Conservation (phyloP, 2,797 vertebrate genomes). For the Characodon lateralis region DNA sequence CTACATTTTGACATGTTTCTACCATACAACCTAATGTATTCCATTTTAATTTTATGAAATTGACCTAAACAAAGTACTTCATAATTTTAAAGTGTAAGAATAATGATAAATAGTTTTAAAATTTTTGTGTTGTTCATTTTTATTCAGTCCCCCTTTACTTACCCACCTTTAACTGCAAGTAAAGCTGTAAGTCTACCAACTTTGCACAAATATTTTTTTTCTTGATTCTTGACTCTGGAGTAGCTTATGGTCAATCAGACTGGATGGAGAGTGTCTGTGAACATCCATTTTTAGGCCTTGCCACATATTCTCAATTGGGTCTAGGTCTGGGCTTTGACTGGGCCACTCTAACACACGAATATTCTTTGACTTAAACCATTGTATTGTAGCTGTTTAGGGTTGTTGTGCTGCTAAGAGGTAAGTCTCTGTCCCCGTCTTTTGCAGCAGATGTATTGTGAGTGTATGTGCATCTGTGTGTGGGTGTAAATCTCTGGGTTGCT, state of each 20-base stretch:
- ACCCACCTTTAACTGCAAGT: no score
- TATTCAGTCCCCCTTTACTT: no score
- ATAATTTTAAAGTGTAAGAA: no score
- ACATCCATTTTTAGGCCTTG: background rate
- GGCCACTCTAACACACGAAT: background rate
- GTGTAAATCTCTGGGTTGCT: background rate
- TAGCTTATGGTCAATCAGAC: background rate
- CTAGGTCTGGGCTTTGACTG: background rate
- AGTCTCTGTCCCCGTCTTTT: background rate
- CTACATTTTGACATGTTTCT: background rate
- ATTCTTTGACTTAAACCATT: background rate
- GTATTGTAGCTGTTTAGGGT: background rate
- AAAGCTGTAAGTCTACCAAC: background rate
- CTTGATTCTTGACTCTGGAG: background rate
- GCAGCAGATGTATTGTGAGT: background rate
- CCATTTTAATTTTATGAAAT: background rate
- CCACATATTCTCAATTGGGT: background rate
- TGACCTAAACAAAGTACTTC: background rate
- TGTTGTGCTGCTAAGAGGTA: background rate
- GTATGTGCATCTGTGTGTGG: background rate
- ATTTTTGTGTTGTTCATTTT: no score
- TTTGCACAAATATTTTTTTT: background rate
- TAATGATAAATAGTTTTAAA: no score
- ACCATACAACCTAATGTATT: background rate
- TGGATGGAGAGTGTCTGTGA: background rate